Evolutionary conservation across 2,113 vertebrate species (phyloP).

Genomic region (sheep (Ovis aries)): DNA sequence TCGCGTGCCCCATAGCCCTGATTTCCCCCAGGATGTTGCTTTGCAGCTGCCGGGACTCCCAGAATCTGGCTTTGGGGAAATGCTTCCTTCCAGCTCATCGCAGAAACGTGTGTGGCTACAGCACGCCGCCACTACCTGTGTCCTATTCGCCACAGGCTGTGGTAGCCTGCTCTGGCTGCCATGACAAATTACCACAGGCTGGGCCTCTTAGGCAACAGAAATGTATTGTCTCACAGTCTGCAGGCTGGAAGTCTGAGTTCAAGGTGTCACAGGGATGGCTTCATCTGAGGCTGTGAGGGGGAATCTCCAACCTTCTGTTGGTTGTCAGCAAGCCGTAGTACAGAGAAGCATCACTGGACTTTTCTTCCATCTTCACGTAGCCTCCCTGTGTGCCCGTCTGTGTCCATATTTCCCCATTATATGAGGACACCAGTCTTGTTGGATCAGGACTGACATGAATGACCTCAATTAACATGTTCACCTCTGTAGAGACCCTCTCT

Average conservation of each 20-base stretch:
- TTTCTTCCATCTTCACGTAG: background rate
- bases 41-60: background rate
- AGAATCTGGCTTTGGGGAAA: background rate
- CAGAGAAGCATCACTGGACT: background rate
- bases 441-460: background rate
- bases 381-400: background rate
- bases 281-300: background rate
- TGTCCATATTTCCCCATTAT: background rate
- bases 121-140: rapidly evolving
- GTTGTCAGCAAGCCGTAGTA: rapidly evolving
- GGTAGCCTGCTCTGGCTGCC: background rate
- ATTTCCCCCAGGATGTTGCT: background rate
- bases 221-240: too few species aligned
- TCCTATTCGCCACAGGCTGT: background rate
- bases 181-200: background rate
- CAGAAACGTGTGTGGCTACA: background rate
- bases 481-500: background rate
- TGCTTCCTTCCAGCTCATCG: too few species aligned
- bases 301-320: background rate
- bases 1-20: background rate
- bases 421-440: background rate
- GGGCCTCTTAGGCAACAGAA: background rate
- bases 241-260: background rate
- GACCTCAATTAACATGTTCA: background rate
- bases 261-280: background rate